phyloP scores from a whole-genome alignment of 2,888 invertebrate genomes.

The Trichogramma evanescens region DNA sequence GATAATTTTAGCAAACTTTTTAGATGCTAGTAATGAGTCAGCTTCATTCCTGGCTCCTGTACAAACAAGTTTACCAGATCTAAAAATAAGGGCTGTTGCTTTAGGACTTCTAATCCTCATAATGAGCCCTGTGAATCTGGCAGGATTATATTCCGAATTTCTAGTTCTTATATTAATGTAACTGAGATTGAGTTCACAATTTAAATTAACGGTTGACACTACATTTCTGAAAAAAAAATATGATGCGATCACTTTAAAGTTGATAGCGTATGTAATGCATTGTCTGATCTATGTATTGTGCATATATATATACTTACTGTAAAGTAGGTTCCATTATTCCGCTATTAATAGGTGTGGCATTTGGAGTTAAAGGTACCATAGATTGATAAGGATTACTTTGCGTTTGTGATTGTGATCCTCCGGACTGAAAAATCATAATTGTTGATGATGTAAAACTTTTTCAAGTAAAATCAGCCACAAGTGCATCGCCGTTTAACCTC shows the following conservation, averaged over 20 bases:
- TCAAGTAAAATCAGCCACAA: not conserved
- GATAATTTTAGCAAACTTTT: conserved; percentile 76
- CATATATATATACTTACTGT: conserved; percentile 31
- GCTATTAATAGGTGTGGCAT: conserved; percentile 24
- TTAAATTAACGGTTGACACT: conserved; percentile 71
- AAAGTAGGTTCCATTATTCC: conserved; percentile 38
- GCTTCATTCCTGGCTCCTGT: conserved; percentile 74
- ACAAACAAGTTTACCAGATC: conserved; percentile 75
- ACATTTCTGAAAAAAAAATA: conserved; percentile 59
- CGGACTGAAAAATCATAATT: conserved; percentile 31
- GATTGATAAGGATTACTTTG: conserved; percentile 32
- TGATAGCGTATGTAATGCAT: not conserved
- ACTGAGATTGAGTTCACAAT: conserved; percentile 64
- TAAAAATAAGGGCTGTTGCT: conserved; percentile 68
- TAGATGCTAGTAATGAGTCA: conserved; percentile 68
- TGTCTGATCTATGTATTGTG: not conserved
- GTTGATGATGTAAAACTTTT: conserved; percentile 4
- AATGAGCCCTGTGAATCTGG: conserved; percentile 73
- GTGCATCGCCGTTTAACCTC: no score
- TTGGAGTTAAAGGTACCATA: conserved; percentile 28
- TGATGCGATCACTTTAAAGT: not conserved
- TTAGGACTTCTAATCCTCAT: conserved; percentile 77
- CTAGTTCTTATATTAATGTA: conserved; percentile 72
- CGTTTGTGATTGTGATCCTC: conserved; percentile 26
- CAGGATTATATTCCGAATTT: conserved; percentile 78